Percentiles rank a stretch among this genome's conserved stretches.
Evolutionary conservation across 2,113 vertebrate species (phyloP).

Genomic region (Cryptomyrus ogoouensis): DNA sequence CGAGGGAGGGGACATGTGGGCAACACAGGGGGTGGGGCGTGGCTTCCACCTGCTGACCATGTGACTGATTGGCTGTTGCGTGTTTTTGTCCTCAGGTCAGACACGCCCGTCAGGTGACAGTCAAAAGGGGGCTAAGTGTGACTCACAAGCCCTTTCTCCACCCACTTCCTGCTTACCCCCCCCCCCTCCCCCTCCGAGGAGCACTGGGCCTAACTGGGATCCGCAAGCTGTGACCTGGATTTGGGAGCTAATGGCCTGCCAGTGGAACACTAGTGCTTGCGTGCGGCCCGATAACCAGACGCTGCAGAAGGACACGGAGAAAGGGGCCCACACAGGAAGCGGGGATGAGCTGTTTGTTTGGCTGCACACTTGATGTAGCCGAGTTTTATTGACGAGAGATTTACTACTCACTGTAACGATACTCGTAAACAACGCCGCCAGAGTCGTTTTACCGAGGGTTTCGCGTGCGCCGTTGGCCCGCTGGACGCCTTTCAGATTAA

Average conservation of each 20-base stretch:
- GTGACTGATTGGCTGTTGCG: not conserved
- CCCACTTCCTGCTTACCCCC: not conserved
- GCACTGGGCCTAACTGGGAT: not conserved
- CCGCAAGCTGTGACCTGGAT: not conserved
- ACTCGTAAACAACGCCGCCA: slow-evolving; percentile 1
- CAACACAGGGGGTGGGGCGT: not conserved
- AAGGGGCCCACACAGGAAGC: not conserved
- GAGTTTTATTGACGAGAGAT: slow-evolving; percentile 8
- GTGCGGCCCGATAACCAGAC: not conserved
- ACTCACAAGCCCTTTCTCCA: not conserved
- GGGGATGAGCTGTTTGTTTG: not conserved
- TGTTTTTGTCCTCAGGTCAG: not conserved
- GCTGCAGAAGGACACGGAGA: not conserved
- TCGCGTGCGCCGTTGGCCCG: no score
- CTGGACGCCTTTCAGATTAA: not conserved
- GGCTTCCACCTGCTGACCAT: not conserved
- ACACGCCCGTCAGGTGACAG: not conserved
- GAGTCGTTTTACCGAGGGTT: not conserved
- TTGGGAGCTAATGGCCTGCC: not conserved
- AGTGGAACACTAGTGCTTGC: not conserved
- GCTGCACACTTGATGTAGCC: not conserved
- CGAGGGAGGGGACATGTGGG: not conserved
- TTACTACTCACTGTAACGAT: not conserved
- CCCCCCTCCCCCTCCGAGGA: no score
- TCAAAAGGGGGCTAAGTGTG: not conserved